Evolutionary conservation across 1,140 invertebrate species (phyloP), one percentile per base, ranked within the genome.

Genomic region (Zaprionus davidi): DNA sequence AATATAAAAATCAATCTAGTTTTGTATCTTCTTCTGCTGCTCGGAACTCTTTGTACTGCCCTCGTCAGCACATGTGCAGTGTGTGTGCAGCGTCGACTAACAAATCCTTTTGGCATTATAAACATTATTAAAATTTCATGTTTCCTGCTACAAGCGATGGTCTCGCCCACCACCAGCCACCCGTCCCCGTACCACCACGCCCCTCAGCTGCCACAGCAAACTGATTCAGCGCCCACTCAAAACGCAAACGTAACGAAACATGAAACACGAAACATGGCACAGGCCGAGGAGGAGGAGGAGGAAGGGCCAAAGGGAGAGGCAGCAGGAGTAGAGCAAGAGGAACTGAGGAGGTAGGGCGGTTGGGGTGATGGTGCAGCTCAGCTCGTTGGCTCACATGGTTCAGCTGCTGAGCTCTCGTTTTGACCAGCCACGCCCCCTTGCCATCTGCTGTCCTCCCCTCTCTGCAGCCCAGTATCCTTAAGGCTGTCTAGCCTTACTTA

Each of bases 91-190:
- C 81, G 84, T 84, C 85, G 85, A 81, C 84, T 88, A 88, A 88
- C 86, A 90, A 90, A 90, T 90, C 85, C 85, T 90, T 90, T 90
- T 90, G 85, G 85, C 85, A 90, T 90, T 90, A 90, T 90, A 90
- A 90, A 90, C 85, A 90, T 90, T 90, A 90, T 90, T 90, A 90
- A 90, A 90, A 90, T 90, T 90, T 90, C 85, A 90, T 90, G 85
- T 90, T 90, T 90, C 84, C 83, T 88, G 78, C 85, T 88, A 81
- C 78, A 70, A 78, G 81, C 85, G 81, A 59, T 82, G 68, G 70
- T 69, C 67, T 44, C 60, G 49, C 69, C 68, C 55, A 66, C 67
- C 57, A 31, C n/a, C 24, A 15, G 34, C 6, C 26, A 1, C 6
- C 22, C 63, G n/a, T 15, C 20, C 12, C 1, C 66, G n/a, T n/a